Base-by-base conservation (phyloP, 1,140 invertebrate genomes). In the Drosophila aff. region DNA sequence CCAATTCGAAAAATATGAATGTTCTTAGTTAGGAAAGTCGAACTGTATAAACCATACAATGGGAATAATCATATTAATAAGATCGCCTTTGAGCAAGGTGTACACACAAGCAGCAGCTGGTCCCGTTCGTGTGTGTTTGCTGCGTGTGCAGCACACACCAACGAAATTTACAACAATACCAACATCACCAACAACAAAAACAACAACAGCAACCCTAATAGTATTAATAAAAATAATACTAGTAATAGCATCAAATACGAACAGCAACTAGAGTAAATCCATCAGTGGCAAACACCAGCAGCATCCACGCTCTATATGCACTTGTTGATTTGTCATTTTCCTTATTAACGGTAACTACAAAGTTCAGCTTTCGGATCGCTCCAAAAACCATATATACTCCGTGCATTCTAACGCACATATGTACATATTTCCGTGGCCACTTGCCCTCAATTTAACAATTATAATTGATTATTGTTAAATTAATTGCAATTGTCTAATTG, bases 231-330 rank as follows among this genome's bases (percentile, higher is more conserved):
- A 40, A 57, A 57, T 57, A 57, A 55, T 55, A 55, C 13, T 55
- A 38, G 33, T 4, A 55, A 57, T 23, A 40, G 49, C 47, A 28
- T 6, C 47, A 50, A 50, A 55, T 40, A 55, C 15, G 15, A 62
- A 16, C 50, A 79, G 64, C 44, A 85, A 89, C 47, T 89, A 87
- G 83, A 87, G 84, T 87, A 68, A 89, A 89, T 87, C 80, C 84
- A 87, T 89, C 84, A 82, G 63, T 44, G 53, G 49, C 64, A 44
- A 69, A 69, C 58, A 69, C 58, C 71, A 71, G 52, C 68, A 71
- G 58, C 53, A 43, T 59, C 60, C 52, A 65, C 57, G 49, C 46
- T 77, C 44, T 76, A 44, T 28, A 43, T 65, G 43, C 40, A 36
- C 71, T 79, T 58, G 59, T 62, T 53, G 57, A 64, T 57, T 58